Conservation (phyloP, 2,113 vertebrate genomes). For the Chaetura pelagica region DNA sequence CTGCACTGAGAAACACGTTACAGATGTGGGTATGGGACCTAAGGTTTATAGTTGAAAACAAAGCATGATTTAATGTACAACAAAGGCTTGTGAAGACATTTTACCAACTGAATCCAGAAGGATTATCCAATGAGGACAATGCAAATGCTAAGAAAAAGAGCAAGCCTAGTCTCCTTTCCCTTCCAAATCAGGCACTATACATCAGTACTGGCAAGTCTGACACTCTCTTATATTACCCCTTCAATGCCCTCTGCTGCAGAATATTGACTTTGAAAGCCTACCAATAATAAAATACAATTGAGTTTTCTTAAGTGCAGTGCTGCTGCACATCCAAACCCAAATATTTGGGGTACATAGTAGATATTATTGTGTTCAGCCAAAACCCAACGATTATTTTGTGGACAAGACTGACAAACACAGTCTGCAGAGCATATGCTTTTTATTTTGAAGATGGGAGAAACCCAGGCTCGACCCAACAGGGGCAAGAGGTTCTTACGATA, state of each 20-base stretch:
- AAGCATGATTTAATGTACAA: background rate
- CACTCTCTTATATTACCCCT: background rate
- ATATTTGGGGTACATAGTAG: background rate
- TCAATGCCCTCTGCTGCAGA: conserved; percentile 24
- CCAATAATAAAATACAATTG: background rate
- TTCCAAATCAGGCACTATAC: background rate
- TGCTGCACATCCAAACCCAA: background rate
- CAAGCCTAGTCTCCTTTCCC: background rate
- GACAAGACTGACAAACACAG: conserved; percentile 20
- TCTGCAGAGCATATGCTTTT: conserved; percentile 15
- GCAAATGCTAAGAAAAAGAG: background rate
- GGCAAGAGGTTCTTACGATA: background rate
- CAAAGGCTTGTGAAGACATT: background rate
- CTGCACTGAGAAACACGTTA: background rate
- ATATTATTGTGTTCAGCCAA: background rate
- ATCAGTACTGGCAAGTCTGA: background rate
- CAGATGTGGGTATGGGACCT: conserved; percentile 16
- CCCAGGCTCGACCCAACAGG: background rate
- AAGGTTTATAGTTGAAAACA: background rate
- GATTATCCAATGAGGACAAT: background rate
- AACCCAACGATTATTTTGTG: background rate
- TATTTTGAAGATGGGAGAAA: conserved; percentile 10
- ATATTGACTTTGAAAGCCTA: conserved; percentile 2
- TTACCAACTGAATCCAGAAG: background rate
- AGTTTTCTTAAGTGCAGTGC: background rate